Evolutionary conservation across 1,140 invertebrate genomes (phyloP).

Genomic region (Patella vulgata): DNA sequence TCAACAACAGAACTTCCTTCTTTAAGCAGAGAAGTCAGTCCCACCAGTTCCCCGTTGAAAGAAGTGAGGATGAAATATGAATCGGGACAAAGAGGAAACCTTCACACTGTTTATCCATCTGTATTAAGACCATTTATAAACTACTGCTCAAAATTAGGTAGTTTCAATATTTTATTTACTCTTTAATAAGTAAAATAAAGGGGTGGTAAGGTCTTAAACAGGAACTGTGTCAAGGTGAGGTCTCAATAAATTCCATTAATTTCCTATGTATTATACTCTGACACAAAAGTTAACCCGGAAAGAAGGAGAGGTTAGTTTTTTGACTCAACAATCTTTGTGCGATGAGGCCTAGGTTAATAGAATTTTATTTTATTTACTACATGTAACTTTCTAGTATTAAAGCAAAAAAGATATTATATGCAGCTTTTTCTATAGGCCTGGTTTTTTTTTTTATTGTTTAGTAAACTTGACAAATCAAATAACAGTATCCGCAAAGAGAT

Average conservation of each 20-base stretch:
- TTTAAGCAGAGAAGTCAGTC: not conserved
- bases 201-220: not conserved
- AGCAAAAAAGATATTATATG: no score
- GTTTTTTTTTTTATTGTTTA: no score
- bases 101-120: slow-evolving; percentile 38
- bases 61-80: slow-evolving; percentile 37
- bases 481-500: no score
- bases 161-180: not conserved
- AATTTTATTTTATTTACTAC: no score
- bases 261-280: not conserved
- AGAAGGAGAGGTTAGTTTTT: no score
- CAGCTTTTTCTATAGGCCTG: no score
- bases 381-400: no score
- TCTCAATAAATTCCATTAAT: not conserved
- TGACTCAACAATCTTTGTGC: no score
- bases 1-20: not conserved
- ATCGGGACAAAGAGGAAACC: slow-evolving; percentile 43
- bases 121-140: slow-evolving; percentile 42
- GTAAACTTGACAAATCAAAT: no score
- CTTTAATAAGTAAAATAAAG: not conserved
- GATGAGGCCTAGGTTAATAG: no score
- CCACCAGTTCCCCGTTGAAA: slow-evolving; percentile 1
- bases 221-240: not conserved
- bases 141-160: slow-evolving; percentile 44
- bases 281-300: no score